Conservation (phyloP, 2,113 vertebrate genomes). For the Colinus virginianus region DNA sequence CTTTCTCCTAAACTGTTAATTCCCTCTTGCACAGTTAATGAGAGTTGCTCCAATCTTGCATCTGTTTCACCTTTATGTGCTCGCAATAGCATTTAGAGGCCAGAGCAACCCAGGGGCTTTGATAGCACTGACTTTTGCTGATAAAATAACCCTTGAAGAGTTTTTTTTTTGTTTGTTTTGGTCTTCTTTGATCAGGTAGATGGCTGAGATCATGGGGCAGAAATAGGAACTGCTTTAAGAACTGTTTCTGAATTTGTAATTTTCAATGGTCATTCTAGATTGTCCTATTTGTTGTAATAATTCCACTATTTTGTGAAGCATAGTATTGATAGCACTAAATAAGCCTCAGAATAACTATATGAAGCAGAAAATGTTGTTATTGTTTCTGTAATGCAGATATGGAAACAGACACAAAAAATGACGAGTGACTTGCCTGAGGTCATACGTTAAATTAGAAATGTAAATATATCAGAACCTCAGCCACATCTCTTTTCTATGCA, state of each 20-base stretch:
- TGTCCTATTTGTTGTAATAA: background rate
- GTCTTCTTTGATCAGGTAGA: background rate
- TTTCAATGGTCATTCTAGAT: background rate
- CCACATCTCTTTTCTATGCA: background rate
- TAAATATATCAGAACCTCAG: background rate
- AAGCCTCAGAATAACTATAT: background rate
- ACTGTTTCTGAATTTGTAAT: background rate
- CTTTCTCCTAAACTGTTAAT: background rate
- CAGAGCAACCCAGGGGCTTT: background rate
- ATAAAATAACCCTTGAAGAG: background rate
- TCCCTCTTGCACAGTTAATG: background rate
- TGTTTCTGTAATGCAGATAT: slow-evolving; percentile 15
- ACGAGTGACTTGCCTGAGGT: background rate
- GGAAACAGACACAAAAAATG: slow-evolving; percentile 21
- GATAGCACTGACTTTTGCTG: background rate
- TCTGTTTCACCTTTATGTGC: slow-evolving; percentile 12
- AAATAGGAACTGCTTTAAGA: background rate
- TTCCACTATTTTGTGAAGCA: background rate
- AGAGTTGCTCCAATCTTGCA: background rate
- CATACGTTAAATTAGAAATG: slow-evolving; percentile 2
- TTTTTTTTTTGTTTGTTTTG: background rate
- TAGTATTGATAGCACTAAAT: background rate
- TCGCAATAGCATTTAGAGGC: background rate
- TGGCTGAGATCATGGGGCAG: accelerated
- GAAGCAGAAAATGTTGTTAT: slow-evolving; percentile 39